Base-by-base conservation (phyloP, 1,140 invertebrate species). In the Nixonia krombeini region DNA sequence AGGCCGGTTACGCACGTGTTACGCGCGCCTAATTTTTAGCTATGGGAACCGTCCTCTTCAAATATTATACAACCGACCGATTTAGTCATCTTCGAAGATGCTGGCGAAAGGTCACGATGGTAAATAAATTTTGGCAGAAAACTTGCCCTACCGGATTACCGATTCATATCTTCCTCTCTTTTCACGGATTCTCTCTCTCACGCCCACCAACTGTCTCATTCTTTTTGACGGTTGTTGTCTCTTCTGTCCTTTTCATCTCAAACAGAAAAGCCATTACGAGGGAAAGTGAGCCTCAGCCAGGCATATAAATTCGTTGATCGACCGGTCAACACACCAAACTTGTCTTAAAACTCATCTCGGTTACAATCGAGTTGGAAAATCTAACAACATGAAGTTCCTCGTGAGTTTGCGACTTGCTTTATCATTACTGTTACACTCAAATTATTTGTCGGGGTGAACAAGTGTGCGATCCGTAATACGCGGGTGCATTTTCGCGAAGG, bases 381-480 rank as follows among this genome's bases (percentile, higher is more conserved):
- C 47, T 62, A 49, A 44, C 74, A 82, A 71, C 57, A 86, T 85
- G 83, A 85, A 84, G 63, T 83, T 78, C 63, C 47, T 85, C 63
- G 83, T 85, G 63, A 84, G 83, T 85, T 58, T n/a, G n/a, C 29
- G 23, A 49, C 18, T 33, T 21, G 50, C 13, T 7, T 71, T 13
- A 37, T 55, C 38, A n/a, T n/a, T n/a, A n/a, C n/a, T 21, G 29
- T 12, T 45, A 44, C 28, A 16, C 56, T 50, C 16, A 9, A 15
- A 10, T 37, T 40, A n/a, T 66, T 62, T n/a, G 4, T 31, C 9
- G 4, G 3, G 29, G 2, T 3, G 12, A 31, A 31, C 29, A 10
- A 4, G 29, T 31, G 29, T n/a, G n/a, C n/a, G n/a, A n/a, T n/a
- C n/a, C n/a, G n/a, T n/a, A n/a, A n/a, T n/a, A n/a, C 29, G 29